Evolutionary conservation across 1,140 invertebrate genomes (phyloP).

Genomic region (Rhagoletis zephyria): DNA sequence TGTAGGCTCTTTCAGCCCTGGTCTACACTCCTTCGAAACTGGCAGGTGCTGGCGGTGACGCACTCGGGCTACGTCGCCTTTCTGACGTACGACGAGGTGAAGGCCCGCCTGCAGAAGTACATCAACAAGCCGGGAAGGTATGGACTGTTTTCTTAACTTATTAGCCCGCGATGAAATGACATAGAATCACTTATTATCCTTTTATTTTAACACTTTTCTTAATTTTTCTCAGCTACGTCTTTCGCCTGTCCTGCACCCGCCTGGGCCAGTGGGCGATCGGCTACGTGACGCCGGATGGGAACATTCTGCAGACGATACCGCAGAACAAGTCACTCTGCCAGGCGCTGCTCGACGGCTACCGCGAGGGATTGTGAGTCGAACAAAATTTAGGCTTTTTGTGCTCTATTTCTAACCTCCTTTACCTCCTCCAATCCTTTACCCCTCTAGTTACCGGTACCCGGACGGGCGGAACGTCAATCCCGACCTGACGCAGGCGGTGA

Average conservation of each 20-base stretch:
- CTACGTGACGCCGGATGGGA: constrained; percentile 97
- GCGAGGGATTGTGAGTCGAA: no score
- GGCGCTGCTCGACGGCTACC: constrained; percentile 95
- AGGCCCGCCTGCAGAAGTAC: constrained; percentile 96
- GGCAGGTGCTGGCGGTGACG: constrained; percentile 98
- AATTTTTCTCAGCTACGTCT: not conserved
- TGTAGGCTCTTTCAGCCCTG: constrained; percentile 99
- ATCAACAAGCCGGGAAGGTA: constrained; percentile 98
- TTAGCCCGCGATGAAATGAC: no score
- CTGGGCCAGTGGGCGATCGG: constrained; percentile 99
- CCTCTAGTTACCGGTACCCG: constrained; percentile 97
- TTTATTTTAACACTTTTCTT: not conserved
- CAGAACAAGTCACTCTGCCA: constrained; percentile 99
- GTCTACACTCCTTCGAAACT: constrained; percentile 95
- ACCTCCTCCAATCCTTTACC: no score
- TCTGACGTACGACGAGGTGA: constrained; percentile 99
- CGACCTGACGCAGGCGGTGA: constrained; percentile 92
- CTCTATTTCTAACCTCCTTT: no score
- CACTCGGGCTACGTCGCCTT: constrained; percentile 99
- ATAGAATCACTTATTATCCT: no score
- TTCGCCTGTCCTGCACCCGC: constrained; percentile 93
- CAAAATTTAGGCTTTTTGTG: no score
- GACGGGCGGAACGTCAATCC: constrained; percentile 95
- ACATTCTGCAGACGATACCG: constrained; percentile 99
- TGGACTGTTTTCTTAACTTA: constrained; percentile 78